Evolutionary conservation across 2,888 invertebrate genomes (phyloP).

Genomic region (Agonopterix heracliana): DNA sequence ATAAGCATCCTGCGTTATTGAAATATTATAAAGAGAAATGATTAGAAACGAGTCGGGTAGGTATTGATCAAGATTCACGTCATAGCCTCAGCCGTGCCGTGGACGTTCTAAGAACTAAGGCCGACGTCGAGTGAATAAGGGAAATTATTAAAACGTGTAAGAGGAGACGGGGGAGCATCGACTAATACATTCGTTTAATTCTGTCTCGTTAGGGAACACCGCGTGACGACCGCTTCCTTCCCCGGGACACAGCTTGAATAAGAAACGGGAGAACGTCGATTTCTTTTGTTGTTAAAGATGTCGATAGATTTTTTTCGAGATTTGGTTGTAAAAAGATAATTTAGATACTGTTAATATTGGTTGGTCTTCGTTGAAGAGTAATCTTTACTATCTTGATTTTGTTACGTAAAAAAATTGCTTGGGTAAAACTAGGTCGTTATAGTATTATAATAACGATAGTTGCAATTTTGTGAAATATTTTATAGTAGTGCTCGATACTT

Average conservation of each 20-base stretch:
- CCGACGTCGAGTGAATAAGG: slow-evolving; percentile 46
- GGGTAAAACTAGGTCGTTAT: too few species aligned
- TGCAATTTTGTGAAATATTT: too few species aligned
- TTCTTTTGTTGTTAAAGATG: background rate
- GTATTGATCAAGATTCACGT: slow-evolving; percentile 60
- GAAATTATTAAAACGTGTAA: slow-evolving; percentile 55
- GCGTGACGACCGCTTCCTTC: slow-evolving; percentile 63
- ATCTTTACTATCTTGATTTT: too few species aligned
- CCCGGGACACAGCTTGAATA: slow-evolving; percentile 54
- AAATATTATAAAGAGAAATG: slow-evolving; percentile 35
- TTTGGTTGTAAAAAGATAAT: background rate
- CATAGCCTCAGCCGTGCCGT: slow-evolving; percentile 30
- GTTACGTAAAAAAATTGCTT: too few species aligned
- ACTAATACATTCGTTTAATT: slow-evolving; percentile 64
- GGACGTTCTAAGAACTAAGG: slow-evolving; percentile 45
- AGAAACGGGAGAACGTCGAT: slow-evolving; percentile 27
- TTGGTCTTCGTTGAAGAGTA: too few species aligned
- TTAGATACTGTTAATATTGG: too few species aligned
- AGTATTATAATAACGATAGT: too few species aligned
- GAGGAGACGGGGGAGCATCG: slow-evolving; percentile 29
- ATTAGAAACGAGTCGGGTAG: slow-evolving; percentile 41
- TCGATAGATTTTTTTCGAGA: slow-evolving; percentile 11
- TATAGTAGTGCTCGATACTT: too few species aligned
- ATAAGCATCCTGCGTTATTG: slow-evolving; percentile 36
- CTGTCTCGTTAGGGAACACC: slow-evolving; percentile 56